These are phyloP conservation scores for Thereva nobilitata DNA, from an alignment of 2,888 invertebrate genomes.

Conservation along the genomic window DNA sequence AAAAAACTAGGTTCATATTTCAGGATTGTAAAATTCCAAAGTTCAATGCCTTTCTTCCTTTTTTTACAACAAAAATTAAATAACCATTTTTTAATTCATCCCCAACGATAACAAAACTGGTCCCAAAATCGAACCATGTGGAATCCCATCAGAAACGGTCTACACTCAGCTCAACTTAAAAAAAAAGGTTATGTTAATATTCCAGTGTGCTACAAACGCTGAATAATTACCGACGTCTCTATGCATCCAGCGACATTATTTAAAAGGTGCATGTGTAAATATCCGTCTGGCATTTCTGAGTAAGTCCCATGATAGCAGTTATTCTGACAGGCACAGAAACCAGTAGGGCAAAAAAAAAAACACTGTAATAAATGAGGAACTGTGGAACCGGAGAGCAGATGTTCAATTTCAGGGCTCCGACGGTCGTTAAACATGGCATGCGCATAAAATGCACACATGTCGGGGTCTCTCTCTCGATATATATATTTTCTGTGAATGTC, in stretches of 20 bases:
- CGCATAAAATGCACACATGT: slow-evolving; percentile 32
- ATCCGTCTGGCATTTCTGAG: not conserved
- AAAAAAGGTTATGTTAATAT: slow-evolving; percentile 32
- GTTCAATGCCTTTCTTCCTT: no score
- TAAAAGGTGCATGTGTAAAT: slow-evolving; percentile 1
- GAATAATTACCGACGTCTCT: slow-evolving; percentile 13
- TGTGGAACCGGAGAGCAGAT: slow-evolving; percentile 36
- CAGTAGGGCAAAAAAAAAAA: slow-evolving; percentile 13
- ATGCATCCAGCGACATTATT: no score
- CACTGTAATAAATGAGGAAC: slow-evolving; percentile 31
- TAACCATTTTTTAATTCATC: not conserved
- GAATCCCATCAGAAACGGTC: slow-evolving; percentile 16
- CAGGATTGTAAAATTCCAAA: no score
- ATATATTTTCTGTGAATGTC: not conserved
- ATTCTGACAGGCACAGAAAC: slow-evolving; percentile 1
- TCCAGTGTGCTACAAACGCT: slow-evolving; percentile 21
- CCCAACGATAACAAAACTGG: slow-evolving; percentile 13
- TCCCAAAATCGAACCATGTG: slow-evolving; percentile 9
- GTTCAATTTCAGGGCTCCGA: slow-evolving; percentile 33
- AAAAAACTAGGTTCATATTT: no score
- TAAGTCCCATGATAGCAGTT: not conserved
- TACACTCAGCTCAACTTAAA: not conserved
- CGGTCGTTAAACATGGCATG: slow-evolving; percentile 22
- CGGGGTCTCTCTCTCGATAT: slow-evolving; percentile 13
- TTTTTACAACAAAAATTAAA: not conserved